phyloP scores from a whole-genome alignment of 2,797 vertebrate genomes.

The Champsocephalus gunnari region DNA sequence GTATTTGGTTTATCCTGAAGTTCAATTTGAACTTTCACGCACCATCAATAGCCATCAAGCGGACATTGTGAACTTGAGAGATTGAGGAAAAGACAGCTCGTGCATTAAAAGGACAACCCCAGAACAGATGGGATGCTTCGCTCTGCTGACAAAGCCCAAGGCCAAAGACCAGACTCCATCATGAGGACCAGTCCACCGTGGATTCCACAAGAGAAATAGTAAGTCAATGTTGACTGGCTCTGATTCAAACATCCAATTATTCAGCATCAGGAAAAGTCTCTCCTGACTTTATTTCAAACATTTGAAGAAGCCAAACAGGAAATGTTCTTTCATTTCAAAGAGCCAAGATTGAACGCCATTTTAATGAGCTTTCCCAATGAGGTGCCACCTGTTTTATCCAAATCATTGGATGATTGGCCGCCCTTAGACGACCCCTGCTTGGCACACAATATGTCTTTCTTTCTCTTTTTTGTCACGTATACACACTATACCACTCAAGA shows the following conservation, averaged over 20 bases:
- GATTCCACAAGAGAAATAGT: conserved; percentile 50
- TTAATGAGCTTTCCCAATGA: conserved; percentile 82
- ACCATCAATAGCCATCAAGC: conserved; percentile 66
- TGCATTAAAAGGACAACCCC: conserved; percentile 58
- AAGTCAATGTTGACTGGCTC: conserved; percentile 65
- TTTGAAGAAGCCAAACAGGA: conserved; percentile 64
- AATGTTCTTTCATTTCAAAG: conserved; percentile 71
- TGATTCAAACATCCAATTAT: conserved; percentile 72
- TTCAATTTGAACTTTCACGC: conserved; percentile 73
- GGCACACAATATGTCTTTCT: conserved; percentile 43
- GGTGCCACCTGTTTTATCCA: conserved; percentile 82
- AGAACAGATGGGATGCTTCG: conserved; percentile 72
- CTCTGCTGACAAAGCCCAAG: conserved; percentile 63
- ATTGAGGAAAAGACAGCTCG: conserved; percentile 54
- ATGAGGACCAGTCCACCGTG: conserved; percentile 55
- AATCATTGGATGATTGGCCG: conserved; percentile 82
- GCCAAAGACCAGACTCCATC: conserved; percentile 60
- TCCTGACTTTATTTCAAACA: conserved; percentile 68
- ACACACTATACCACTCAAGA: neutral
- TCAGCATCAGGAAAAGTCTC: conserved; percentile 58
- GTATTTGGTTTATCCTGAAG: conserved; percentile 38
- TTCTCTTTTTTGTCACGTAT: conserved; percentile 5
- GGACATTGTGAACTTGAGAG: conserved; percentile 57
- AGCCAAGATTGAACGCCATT: conserved; percentile 71
- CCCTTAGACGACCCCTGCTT: conserved; percentile 72